Base-by-base conservation (phyloP, 2,888 invertebrate species). In the Teleiodes luculella region DNA sequence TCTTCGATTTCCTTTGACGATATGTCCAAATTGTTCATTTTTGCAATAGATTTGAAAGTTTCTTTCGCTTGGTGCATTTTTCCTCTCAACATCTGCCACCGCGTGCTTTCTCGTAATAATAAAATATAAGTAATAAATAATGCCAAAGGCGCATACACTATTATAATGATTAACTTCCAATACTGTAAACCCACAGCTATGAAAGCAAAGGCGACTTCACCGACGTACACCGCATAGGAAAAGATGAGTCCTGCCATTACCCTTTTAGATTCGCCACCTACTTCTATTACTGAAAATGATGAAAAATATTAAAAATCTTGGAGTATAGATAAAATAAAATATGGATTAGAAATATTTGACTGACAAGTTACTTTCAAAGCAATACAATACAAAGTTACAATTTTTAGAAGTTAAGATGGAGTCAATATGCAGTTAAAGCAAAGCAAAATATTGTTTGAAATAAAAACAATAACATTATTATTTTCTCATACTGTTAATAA, bases 11-110 rank as follows among this genome's bases (percentile, higher is more conserved):
- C 80, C 36, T 75, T 61, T 6, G 63, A 57, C 8, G 70, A 63
- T 0, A 83, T 55, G 52, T 73, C 62, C 28, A 80, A 57, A 56
- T 77, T 80, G 55, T 86, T 86, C 35, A 72, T 69, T 67, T 66
- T 79, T 0, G 76, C 74, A 0, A 72, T 65, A 1, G 62, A 33
- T 57, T 74, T 80, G 2, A 86, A 60, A 0, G 80, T 82, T 4
- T 67, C 56, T 58, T 77, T 85, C 0, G 79, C 83, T 48, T 72
- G 76, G 2, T 67, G 60, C 50, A 72, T 77, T 65, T 70, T 78
- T 0, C 83, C 83, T 39, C 77, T 68, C 6, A 85, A 54, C 65
- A 84, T 70, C 67, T 82, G 80, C 86, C 86, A 86, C 62, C 86
- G 67, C 2, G 77, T 72, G 53, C 86, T 84, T 59, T 86, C 86